phyloP scores from a whole-genome alignment of 2,797 vertebrate species.

The Poliocrania exsul region DNA sequence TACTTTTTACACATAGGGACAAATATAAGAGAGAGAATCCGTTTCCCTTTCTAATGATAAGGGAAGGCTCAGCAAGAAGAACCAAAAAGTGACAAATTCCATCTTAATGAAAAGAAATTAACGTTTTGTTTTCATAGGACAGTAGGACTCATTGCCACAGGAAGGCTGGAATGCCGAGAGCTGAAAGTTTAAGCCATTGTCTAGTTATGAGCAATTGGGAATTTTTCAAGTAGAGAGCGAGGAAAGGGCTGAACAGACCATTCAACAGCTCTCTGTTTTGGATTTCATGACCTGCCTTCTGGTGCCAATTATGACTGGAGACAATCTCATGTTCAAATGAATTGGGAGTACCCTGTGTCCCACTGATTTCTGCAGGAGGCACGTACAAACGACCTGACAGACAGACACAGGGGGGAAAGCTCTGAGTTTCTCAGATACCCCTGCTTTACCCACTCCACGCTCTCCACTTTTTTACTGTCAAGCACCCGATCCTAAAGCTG shows the following conservation, averaged over 20 bases:
- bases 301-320: not conserved
- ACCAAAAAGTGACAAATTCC: constrained; percentile 31
- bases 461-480: not conserved
- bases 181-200: constrained; percentile 1
- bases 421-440: not conserved
- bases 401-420: not conserved
- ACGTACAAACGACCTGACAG: not conserved
- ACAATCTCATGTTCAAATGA: not conserved
- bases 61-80: not conserved
- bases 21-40: not conserved
- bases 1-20: not conserved
- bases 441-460: not conserved
- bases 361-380: not conserved
- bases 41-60: not conserved
- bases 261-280: not conserved
- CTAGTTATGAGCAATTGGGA: not conserved
- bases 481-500: not conserved
- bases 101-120: not conserved
- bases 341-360: not conserved
- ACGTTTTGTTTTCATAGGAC: not conserved
- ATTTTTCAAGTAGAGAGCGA: not conserved
- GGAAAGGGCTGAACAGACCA: not conserved
- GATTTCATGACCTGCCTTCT: not conserved
- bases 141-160: not conserved
- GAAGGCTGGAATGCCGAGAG: not conserved